phyloP scores from a whole-genome alignment of 2,888 invertebrate genomes.

The Polyommatus iphigenia region DNA sequence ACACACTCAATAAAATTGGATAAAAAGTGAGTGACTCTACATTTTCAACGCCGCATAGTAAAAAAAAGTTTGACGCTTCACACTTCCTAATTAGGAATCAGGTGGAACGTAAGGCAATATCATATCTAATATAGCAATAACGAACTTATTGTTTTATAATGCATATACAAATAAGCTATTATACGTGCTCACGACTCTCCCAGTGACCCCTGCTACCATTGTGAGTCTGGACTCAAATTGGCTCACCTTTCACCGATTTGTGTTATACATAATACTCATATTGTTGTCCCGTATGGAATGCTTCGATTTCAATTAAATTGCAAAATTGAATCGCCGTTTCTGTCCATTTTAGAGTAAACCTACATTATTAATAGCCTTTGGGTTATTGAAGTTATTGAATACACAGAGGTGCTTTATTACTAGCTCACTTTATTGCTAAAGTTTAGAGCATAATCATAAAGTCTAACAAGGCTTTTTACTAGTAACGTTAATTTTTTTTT shows the following conservation, averaged over 20 bases:
- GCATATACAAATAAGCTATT: constrained; percentile 32
- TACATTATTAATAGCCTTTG: not conserved
- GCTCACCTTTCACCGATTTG: constrained; percentile 36
- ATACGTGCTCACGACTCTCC: constrained; percentile 45
- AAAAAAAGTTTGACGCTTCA: not conserved
- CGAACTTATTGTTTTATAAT: constrained; percentile 29
- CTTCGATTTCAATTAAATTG: constrained; percentile 19
- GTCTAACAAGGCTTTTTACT: no score
- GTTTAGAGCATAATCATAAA: no score
- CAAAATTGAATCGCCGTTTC: constrained; percentile 25
- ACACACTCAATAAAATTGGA: not conserved
- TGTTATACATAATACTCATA: constrained; percentile 30
- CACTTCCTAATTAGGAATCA: not conserved
- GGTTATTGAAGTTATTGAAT: not conserved
- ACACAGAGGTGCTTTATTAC: not conserved
- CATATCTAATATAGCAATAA: constrained; percentile 17
- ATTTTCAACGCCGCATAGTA: no score
- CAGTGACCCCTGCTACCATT: constrained; percentile 43
- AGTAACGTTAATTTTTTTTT: no score
- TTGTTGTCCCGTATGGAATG: constrained; percentile 27
- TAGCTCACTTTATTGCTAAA: not conserved
- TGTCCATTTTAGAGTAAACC: not conserved
- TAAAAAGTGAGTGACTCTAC: not conserved
- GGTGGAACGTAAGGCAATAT: not conserved
- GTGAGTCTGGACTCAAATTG: constrained; percentile 34